Evolutionary conservation across 2,113 vertebrate genomes (phyloP).

Genomic region (Ahaetulla prasina): DNA sequence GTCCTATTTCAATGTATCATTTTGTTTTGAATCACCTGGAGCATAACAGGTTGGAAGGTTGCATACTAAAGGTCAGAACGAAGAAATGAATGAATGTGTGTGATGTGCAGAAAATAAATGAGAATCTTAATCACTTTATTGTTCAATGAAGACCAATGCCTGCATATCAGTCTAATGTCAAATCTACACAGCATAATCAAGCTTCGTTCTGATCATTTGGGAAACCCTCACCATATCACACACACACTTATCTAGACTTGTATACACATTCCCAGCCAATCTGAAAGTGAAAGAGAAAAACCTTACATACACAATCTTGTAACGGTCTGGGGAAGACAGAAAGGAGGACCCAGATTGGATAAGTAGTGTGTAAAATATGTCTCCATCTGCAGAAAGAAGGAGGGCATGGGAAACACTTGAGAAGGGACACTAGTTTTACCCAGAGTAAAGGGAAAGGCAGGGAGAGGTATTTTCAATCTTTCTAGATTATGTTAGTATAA

Average conservation of each 20-base stretch:
- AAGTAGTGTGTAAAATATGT: neutral
- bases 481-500: neutral
- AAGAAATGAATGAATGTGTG: neutral
- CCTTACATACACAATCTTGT: neutral
- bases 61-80: neutral
- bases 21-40: neutral
- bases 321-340: neutral
- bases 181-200: neutral
- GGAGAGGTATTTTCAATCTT: neutral
- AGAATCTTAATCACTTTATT: neutral
- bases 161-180: neutral
- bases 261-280: neutral
- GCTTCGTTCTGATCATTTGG: neutral
- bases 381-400: neutral
- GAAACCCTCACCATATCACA: neutral
- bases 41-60: neutral
- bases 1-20: neutral
- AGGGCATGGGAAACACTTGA: neutral
- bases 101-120: neutral
- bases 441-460: neutral
- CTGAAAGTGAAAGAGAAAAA: neutral
- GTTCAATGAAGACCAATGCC: neutral
- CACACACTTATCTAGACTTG: neutral
- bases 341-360: neutral
- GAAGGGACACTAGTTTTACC: neutral